These are phyloP conservation scores for Troides aeacus DNA, from an alignment of 2,888 invertebrate genomes.

Conservation along the genomic window DNA sequence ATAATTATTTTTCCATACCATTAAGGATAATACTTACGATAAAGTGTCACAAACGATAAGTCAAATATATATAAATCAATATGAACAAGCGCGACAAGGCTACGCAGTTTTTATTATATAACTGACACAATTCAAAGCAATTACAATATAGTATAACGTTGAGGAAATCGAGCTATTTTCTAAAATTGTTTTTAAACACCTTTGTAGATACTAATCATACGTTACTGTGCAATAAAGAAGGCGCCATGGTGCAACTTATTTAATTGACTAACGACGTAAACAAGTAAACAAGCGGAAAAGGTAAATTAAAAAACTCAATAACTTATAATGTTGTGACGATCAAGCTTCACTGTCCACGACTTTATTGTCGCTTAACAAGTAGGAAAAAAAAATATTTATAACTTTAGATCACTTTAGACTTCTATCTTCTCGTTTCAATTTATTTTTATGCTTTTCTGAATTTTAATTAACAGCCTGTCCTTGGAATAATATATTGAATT, in stretches of 20 bases:
- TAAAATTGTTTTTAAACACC: neutral
- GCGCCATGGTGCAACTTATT: neutral
- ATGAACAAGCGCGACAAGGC: slow-evolving; percentile 12
- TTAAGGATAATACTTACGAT: slow-evolving; percentile 3
- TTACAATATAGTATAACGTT: slow-evolving; percentile 6
- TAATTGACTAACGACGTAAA: neutral
- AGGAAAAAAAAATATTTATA: too few relatives aligned
- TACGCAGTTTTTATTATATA: slow-evolving; percentile 4
- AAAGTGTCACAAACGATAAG: slow-evolving; percentile 7
- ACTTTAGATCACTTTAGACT: too few relatives aligned
- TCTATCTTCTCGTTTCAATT: too few relatives aligned
- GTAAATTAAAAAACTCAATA: neutral
- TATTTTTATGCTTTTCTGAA: too few relatives aligned
- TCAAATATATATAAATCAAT: slow-evolving; percentile 7
- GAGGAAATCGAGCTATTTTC: neutral
- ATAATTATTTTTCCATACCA: slow-evolving; percentile 11
- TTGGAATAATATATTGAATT: too few relatives aligned
- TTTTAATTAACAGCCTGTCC: too few relatives aligned
- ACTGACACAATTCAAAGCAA: slow-evolving; percentile 19
- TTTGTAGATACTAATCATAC: neutral
- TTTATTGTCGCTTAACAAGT: too few relatives aligned
- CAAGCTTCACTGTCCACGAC: too few relatives aligned
- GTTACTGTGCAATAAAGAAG: neutral
- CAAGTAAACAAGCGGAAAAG: slow-evolving; percentile 7
- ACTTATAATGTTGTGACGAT: too few relatives aligned